Base-by-base conservation (phyloP, 2,797 vertebrate species). In the Mormyrus hasselquistii region DNA sequence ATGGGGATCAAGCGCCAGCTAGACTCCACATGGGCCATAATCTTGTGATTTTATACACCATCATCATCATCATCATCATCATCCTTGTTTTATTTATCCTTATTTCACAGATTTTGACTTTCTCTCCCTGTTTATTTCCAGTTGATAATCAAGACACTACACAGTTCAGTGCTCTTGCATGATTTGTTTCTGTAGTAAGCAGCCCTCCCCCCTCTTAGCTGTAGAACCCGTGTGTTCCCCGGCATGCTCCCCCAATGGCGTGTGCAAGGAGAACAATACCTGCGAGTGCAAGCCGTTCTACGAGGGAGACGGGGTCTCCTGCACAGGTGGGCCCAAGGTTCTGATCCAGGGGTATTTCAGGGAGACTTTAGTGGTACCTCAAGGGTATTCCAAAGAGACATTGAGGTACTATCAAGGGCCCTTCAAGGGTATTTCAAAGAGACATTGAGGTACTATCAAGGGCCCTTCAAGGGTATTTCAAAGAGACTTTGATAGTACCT, bases 261-360 rank as follows among this genome's bases (percentile, higher is more conserved):
- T 97, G 89, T 99, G 98, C 91, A 94, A 14, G 4, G 94, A 95
- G 38, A 98, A 98, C 92, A 97, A 96, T 94, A 97, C 95, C 0
- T 99, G 98, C 25, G 93, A 97, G 88, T 99, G 98, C 93, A 95
- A 94, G 88, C 97, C 95, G 0, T 93, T 96, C 83, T 98, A 98
- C 0, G 91, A 96, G 0, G 98, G 98, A 47, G 97, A 99, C 0
- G 98, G 98, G 2, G 88, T 96, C 88, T 97, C 94, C 0, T 99
- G 98, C 90, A 96, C 93, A 94, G 97, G 98, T 99, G 92, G 92
- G 93, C 38, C 53, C 12, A 0, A 85, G 41, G 41, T 83, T 83
- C 19, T 22, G 9, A 12, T 9, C 19, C 8, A n/a, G 44, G 41
- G 41, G 57, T 62, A 76, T 79, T 79, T 29, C 59, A 65, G 59